phyloP scores from a whole-genome alignment of 2,888 invertebrate species.

The Eristalis intricaria region DNA sequence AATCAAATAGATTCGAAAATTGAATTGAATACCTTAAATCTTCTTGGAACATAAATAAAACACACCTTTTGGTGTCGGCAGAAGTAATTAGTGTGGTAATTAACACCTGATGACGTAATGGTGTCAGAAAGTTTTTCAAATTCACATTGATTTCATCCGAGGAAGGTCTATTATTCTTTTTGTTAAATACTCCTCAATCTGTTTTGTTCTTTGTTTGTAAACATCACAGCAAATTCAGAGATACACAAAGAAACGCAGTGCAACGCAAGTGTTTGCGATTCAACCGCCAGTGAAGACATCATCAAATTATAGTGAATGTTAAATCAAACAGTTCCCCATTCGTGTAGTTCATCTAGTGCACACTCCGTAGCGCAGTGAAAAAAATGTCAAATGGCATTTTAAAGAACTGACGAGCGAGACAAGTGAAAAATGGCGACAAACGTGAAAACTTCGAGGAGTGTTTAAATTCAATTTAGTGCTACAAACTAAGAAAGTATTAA shows the following conservation, averaged over 20 bases:
- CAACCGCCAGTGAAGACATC: too few relatives aligned
- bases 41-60: background rate
- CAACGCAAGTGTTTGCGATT: too few relatives aligned
- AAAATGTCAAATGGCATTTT: conserved; percentile 52
- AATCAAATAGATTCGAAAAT: too few relatives aligned
- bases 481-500: conserved; percentile 31
- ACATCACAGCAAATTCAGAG: too few relatives aligned
- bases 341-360: background rate
- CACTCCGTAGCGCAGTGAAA: background rate
- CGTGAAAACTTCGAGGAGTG: conserved; percentile 58
- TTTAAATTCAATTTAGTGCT: conserved; percentile 33
- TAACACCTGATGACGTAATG: too few relatives aligned
- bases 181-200: too few relatives aligned
- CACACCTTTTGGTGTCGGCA: background rate
- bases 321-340: background rate
- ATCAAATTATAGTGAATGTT: background rate
- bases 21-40: too few relatives aligned
- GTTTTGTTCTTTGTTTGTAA: too few relatives aligned
- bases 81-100: background rate
- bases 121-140: too few relatives aligned
- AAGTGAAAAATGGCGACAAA: conserved; percentile 68
- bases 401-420: conserved; percentile 33
- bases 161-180: too few relatives aligned
- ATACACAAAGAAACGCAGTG: too few relatives aligned
- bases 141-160: too few relatives aligned